These are phyloP conservation scores for Macrophya alboannulata DNA, from an alignment of 2,888 invertebrate genomes.

Conservation along the genomic window DNA sequence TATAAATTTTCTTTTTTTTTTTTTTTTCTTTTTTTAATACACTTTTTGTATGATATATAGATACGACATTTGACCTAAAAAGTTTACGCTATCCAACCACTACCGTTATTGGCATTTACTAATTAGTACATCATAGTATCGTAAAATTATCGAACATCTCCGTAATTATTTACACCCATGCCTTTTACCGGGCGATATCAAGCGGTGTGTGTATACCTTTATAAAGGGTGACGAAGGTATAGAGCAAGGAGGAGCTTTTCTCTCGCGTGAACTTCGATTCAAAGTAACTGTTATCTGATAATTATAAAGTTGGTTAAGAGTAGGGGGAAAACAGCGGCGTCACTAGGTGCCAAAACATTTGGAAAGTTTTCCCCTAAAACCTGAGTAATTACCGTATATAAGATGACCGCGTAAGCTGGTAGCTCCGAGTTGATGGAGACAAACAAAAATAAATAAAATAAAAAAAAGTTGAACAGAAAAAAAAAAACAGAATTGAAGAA, in stretches of 20 bases:
- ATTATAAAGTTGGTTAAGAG: constrained; percentile 46
- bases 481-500: not conserved
- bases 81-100: not conserved
- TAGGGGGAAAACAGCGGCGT: constrained; percentile 8
- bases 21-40: not conserved
- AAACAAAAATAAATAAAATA: not conserved
- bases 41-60: not conserved
- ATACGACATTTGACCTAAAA: not conserved
- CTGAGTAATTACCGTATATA: constrained; percentile 36
- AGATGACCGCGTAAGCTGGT: constrained; percentile 37
- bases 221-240: constrained; percentile 39
- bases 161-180: constrained; percentile 47
- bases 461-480: not conserved
- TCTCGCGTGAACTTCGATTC: constrained; percentile 50
- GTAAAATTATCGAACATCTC: constrained; percentile 21
- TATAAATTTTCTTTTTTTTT: not conserved
- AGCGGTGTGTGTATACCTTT: not conserved
- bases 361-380: constrained; percentile 40
- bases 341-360: constrained; percentile 55
- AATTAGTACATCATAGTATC: constrained; percentile 6
- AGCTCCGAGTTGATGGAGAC: not conserved
- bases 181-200: not conserved
- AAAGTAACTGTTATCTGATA: constrained; percentile 54
- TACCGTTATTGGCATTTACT: constrained; percentile 14
- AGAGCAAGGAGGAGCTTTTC: constrained; percentile 22